Evolutionary conservation across 2,113 vertebrate species (phyloP).

Genomic region (Lophochroa leadbeateri): DNA sequence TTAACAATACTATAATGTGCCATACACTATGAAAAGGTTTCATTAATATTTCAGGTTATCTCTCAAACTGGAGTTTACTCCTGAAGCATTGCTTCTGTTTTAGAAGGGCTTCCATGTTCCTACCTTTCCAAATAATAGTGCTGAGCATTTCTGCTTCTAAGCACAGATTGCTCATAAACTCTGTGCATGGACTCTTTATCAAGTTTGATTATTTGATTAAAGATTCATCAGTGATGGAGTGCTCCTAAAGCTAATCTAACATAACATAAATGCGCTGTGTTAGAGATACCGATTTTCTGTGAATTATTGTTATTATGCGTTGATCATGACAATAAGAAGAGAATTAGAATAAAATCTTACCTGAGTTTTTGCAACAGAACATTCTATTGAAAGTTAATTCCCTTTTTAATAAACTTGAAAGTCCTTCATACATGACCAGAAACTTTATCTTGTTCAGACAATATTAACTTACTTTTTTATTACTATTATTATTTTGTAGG

Average conservation of each 20-base stretch:
- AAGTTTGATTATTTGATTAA: neutral
- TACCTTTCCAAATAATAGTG: neutral
- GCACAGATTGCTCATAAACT: neutral
- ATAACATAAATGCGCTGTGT: neutral
- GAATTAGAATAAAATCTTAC: neutral
- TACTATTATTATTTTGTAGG: conserved; percentile 68
- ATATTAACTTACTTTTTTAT: neutral
- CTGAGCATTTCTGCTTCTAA: neutral
- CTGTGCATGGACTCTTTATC: neutral
- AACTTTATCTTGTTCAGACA: neutral
- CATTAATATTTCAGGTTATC: neutral
- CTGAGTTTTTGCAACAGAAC: neutral
- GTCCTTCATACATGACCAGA: neutral
- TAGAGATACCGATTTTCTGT: neutral
- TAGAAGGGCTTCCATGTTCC: neutral
- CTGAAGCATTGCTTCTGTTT: neutral
- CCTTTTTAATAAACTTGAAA: neutral
- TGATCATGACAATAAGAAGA: neutral
- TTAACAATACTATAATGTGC: neutral
- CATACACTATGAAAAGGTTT: neutral
- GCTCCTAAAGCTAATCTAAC: neutral
- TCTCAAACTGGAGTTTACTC: neutral
- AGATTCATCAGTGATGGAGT: neutral
- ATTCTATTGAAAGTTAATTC: neutral
- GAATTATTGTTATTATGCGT: neutral